Evolutionary conservation across 2,797 vertebrate genomes (phyloP).

Genomic region (Kryptolebias ocellatus): DNA sequence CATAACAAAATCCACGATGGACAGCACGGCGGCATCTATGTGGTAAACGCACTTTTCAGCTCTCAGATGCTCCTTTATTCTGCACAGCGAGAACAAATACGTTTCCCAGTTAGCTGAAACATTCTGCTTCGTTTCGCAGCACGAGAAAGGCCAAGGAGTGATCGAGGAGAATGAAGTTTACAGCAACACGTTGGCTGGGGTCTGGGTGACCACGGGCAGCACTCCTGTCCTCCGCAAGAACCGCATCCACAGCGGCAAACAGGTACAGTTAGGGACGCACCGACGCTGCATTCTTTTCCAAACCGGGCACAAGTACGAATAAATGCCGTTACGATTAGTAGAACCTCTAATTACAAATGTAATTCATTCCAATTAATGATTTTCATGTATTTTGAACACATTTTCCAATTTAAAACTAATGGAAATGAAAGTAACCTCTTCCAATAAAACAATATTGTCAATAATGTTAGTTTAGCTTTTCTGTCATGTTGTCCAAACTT

Average conservation of each 20-base stretch:
- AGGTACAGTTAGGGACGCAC: conserved; percentile 77
- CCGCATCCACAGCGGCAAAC: conserved; percentile 98
- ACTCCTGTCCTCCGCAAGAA: conserved; percentile 97
- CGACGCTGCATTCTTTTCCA: too few species aligned
- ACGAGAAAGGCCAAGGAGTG: conserved; percentile 98
- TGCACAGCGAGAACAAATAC: not conserved
- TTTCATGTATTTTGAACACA: too few species aligned
- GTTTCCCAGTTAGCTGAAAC: not conserved
- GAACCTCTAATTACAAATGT: too few species aligned
- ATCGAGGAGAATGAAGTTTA: conserved; percentile 99
- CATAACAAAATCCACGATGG: conserved; percentile 99
- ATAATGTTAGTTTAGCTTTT: too few species aligned
- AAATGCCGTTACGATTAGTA: too few species aligned
- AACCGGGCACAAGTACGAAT: too few species aligned
- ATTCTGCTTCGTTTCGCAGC: conserved; percentile 76
- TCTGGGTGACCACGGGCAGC: conserved; percentile 99
- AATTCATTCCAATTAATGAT: too few species aligned
- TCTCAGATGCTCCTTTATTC: not conserved
- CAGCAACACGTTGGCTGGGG: conserved; percentile 98
- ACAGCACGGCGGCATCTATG: conserved; percentile 98
- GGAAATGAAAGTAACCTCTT: too few species aligned
- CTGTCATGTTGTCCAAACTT: too few species aligned
- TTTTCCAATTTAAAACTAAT: too few species aligned
- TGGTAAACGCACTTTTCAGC: conserved; percentile 85
- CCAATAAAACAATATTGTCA: too few species aligned